Evolutionary conservation across 1,140 invertebrate genomes (phyloP), one percentile per base, ranked within the genome.

Genomic region (Ruditapes philippinarum): DNA sequence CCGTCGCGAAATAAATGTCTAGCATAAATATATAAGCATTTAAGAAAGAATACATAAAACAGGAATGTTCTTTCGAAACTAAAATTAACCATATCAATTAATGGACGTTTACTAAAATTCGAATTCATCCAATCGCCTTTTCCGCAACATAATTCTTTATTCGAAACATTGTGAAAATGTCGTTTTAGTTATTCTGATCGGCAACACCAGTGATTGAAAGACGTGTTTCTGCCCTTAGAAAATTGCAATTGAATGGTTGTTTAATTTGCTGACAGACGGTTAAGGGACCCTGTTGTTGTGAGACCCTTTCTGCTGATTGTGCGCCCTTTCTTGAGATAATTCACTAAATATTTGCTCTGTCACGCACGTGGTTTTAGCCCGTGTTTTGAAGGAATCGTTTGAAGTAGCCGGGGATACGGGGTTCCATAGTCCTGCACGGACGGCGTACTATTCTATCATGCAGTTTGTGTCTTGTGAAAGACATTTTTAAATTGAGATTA

Each of bases 231-330:
- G 9, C 74, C 45, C 74, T 78, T 28, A 78, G 74, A 78, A 78
- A 78, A 78, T 78, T 78, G 45, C 74, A 78, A 78, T 78, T 78
- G 74, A 36, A 78, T 78, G 45, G 74, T 33, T 78, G 74, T 51
- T 78, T 78, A 78, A 78, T 78, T 78, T 54, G 74, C 42, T 78
- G 74, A 54, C 74, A 78, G 74, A 78, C 74, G 74, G 74, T 78
- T 45, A 31, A 28, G 49, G 74, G 74, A 33, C 74, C 42, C 7
- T 36, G 74, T 78, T 78, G 74, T 78, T 78, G 49, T 49, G 74
- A 31, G 74, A 51, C 74, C 74, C 74, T 54, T 78, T 78, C 74
- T 78, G 42, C 42, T 54, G 25, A 54, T 78, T 78, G 45, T 78
- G 28, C 49, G 25, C 45, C 42, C 45, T 51, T 45, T 45, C 45